Evolutionary conservation across 2,113 vertebrate genomes (phyloP).

Genomic region (Nansenia antarctica): DNA sequence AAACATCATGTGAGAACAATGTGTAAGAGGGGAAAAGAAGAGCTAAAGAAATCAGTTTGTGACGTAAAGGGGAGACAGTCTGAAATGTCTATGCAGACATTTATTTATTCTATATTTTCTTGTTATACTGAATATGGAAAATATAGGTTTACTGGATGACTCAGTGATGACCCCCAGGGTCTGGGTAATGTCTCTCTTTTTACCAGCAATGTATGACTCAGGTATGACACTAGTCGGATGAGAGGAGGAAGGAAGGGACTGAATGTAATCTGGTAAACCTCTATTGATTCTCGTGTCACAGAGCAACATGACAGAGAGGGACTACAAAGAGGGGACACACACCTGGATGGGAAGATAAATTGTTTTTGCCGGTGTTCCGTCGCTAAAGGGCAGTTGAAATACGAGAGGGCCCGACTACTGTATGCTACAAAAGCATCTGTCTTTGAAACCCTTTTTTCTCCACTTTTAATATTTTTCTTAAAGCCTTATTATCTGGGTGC

Average conservation of each 20-base stretch:
- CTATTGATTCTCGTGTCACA: constrained; percentile 3
- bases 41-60: background rate
- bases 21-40: background rate
- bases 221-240: background rate
- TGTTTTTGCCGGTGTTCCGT: background rate
- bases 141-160: background rate
- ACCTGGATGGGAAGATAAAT: background rate
- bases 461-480: too few species aligned
- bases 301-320: background rate
- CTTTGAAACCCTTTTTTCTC: background rate
- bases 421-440: background rate
- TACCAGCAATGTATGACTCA: background rate
- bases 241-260: background rate
- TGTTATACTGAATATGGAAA: background rate
- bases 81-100: constrained; percentile 31
- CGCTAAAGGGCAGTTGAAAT: background rate
- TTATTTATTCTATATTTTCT: background rate
- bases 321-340: background rate
- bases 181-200: background rate
- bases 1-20: background rate
- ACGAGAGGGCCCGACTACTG: background rate
- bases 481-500: background rate
- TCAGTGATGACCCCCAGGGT: background rate
- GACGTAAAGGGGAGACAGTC: constrained; percentile 34
- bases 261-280: background rate